These are phyloP conservation scores for Magallana ariakensis DNA, from an alignment of 1,140 invertebrate species.

Conservation along the genomic window DNA sequence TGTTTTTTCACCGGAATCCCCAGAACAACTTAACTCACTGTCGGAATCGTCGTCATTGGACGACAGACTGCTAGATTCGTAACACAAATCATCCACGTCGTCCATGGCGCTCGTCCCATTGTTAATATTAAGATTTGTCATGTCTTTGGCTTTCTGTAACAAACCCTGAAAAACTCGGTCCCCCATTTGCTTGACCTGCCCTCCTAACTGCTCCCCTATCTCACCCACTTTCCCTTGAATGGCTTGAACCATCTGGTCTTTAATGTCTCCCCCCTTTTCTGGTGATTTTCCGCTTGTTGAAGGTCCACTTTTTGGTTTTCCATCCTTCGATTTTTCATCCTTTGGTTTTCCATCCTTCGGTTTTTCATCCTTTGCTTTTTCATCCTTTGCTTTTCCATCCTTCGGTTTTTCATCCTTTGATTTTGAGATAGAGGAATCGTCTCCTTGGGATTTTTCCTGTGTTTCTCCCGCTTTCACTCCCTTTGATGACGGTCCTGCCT, in stretches of 20 bases:
- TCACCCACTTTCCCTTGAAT: neutral
- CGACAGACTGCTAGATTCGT: too few relatives aligned
- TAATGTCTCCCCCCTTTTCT: neutral
- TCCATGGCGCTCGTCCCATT: too few relatives aligned
- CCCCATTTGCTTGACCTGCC: neutral
- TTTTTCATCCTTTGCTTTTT: neutral
- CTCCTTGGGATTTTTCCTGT: neutral
- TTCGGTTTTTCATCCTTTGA: neutral
- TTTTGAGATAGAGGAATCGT: neutral
- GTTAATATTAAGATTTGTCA: neutral
- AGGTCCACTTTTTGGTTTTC: neutral
- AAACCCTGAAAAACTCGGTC: neutral
- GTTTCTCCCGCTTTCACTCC: neutral
- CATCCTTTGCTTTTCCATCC: neutral
- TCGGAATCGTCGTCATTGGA: too few relatives aligned
- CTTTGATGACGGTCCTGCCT: neutral
- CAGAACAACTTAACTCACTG: too few relatives aligned
- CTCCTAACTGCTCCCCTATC: slow-evolving; percentile 11
- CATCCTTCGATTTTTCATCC: neutral
- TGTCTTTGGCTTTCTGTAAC: slow-evolving; percentile 1
- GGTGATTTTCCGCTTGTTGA: neutral
- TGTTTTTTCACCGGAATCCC: too few relatives aligned
- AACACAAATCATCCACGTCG: too few relatives aligned
- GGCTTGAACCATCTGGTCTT: neutral
- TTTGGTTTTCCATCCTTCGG: neutral